Conservation (phyloP, 2,113 vertebrate species). For the Willisornis vidua region DNA sequence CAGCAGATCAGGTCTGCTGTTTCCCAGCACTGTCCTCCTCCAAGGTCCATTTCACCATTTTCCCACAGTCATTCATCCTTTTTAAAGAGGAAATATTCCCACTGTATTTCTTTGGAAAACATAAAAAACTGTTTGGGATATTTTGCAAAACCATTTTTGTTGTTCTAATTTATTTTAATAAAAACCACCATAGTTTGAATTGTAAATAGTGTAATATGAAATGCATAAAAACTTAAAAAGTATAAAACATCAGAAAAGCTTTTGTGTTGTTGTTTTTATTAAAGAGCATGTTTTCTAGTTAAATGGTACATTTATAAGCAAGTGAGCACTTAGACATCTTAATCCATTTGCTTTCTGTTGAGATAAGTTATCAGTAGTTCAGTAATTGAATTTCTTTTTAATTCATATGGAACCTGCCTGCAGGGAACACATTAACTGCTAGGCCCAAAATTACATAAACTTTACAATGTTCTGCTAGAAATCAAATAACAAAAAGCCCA, state of each 20-base stretch:
- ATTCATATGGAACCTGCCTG: conserved; percentile 71
- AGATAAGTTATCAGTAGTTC: conserved; percentile 74
- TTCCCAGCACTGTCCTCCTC: too few relatives aligned
- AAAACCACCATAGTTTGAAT: background rate
- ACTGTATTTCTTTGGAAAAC: background rate
- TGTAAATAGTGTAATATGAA: background rate
- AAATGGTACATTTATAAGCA: conserved; percentile 42
- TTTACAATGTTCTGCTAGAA: conserved; percentile 54
- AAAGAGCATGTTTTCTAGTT: background rate
- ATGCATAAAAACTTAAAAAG: background rate
- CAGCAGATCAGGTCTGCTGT: too few relatives aligned
- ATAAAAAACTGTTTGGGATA: background rate
- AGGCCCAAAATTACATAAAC: conserved; percentile 65
- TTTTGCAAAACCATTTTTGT: background rate
- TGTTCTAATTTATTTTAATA: background rate
- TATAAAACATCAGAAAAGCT: background rate
- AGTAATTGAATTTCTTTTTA: conserved; percentile 77
- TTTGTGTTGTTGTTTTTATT: background rate
- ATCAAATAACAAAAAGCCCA: conserved; percentile 60
- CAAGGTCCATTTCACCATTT: too few relatives aligned
- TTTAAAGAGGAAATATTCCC: background rate
- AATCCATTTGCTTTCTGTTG: conserved; percentile 73
- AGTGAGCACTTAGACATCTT: conserved; percentile 55
- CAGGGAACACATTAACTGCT: conserved; percentile 73
- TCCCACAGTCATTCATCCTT: background rate